Conservation (phyloP, 2,113 vertebrate species). For the Synchiropus splendidus region DNA sequence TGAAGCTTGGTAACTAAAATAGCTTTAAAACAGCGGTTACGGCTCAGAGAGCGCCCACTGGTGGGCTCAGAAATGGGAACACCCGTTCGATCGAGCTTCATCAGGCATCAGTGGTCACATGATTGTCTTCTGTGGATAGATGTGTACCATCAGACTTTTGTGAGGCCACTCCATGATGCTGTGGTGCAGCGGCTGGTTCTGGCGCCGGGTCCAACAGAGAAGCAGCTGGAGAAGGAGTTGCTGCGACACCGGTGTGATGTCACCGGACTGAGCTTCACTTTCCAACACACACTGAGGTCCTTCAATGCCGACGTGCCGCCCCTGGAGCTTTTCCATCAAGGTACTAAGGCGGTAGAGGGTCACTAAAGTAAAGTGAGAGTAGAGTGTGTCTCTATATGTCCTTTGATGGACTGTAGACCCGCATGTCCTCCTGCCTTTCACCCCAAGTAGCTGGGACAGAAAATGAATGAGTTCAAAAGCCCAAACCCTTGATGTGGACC, state of each 20-base stretch:
- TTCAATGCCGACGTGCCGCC: slow-evolving; percentile 79
- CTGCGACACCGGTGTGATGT: slow-evolving; percentile 67
- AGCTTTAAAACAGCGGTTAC: too few species aligned
- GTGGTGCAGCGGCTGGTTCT: slow-evolving; percentile 58
- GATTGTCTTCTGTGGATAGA: slow-evolving; percentile 56
- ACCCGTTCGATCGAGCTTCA: neutral
- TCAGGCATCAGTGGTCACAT: neutral
- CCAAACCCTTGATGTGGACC: neutral
- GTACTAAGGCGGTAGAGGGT: slow-evolving; percentile 37
- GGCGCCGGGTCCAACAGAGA: slow-evolving; percentile 48
- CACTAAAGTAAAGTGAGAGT: too few species aligned
- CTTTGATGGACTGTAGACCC: too few species aligned
- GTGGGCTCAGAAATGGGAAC: neutral
- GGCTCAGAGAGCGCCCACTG: neutral
- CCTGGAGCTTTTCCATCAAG: slow-evolving; percentile 76
- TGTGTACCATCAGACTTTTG: slow-evolving; percentile 80
- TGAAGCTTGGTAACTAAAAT: too few species aligned
- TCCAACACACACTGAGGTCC: slow-evolving; percentile 62
- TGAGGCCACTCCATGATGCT: slow-evolving; percentile 57
- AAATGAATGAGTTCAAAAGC: too few species aligned
- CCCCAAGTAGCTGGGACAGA: too few species aligned
- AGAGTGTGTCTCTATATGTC: too few species aligned
- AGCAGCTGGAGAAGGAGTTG: slow-evolving; percentile 51
- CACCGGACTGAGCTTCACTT: slow-evolving; percentile 63
- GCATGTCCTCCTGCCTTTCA: too few species aligned